Evolutionary conservation across 2,888 invertebrate species (phyloP).

Genomic region (Cataglyphis albicans): DNA sequence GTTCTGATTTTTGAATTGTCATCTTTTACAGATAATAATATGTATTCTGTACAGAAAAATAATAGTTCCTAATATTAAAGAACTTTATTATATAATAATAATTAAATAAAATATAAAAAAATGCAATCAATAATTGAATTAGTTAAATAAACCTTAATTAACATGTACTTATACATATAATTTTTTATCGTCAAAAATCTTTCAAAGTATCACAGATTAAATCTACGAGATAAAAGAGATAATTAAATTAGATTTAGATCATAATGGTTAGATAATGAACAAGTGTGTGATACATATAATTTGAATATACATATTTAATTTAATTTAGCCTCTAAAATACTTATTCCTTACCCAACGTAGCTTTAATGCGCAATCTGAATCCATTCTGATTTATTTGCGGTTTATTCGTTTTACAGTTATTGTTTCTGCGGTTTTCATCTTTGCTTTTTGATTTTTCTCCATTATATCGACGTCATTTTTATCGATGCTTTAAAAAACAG

Average conservation of each 20-base stretch:
- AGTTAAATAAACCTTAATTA: no score
- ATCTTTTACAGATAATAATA: not conserved
- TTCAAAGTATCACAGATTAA: not conserved
- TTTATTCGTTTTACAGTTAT: constrained; percentile 1
- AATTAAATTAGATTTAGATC: no score
- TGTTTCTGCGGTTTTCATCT: not conserved
- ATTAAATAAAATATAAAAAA: no score
- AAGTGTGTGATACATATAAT: not conserved
- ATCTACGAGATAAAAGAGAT: no score
- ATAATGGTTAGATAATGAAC: not conserved
- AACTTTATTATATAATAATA: not conserved
- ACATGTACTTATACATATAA: no score
- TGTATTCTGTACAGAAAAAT: no score
- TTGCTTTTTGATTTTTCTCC: not conserved
- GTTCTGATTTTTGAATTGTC: not conserved
- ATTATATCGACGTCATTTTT: not conserved
- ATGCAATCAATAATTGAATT: no score
- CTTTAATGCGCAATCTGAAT: not conserved
- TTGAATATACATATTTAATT: not conserved
- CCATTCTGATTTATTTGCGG: constrained; percentile 1
- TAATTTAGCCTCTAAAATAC: not conserved
- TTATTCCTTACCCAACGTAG: not conserved
- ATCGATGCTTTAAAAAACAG: not conserved
- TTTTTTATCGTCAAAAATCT: not conserved
- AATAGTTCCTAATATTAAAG: not conserved